phyloP scores from a whole-genome alignment of 2,888 invertebrate species.

The Cecidostiba fungosa region DNA sequence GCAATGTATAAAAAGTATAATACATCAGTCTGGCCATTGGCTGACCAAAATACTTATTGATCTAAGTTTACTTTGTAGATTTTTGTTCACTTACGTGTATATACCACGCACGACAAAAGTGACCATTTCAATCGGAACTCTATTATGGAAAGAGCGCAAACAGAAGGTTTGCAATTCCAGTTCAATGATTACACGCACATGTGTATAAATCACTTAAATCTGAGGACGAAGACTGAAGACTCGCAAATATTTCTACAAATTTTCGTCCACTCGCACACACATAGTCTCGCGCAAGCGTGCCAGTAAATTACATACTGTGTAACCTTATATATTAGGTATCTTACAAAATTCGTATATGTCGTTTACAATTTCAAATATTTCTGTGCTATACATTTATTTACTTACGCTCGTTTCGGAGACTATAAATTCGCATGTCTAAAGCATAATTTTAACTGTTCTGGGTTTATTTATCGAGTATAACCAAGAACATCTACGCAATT shows the following conservation, averaged over 20 bases:
- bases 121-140: conserved; percentile 54
- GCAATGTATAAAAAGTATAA: conserved; percentile 78
- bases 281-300: conserved; percentile 40
- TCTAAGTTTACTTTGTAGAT: conserved; percentile 64
- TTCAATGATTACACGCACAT: conserved; percentile 33
- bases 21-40: conserved; percentile 78
- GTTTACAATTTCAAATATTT: conserved; percentile 55
- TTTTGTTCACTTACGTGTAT: conserved; percentile 50
- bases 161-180: conserved; percentile 29
- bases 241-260: conserved; percentile 41
- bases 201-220: conserved; percentile 37
- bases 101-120: conserved; percentile 59
- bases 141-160: conserved; percentile 45
- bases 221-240: conserved; percentile 32
- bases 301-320: conserved; percentile 51
- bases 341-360: conserved; percentile 56
- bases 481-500: conserved; percentile 47
- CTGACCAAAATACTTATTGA: conserved; percentile 71
- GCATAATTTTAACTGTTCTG: conserved; percentile 56
- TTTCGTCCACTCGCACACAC: conserved; percentile 24
- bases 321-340: conserved; percentile 57
- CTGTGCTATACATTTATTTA: conserved; percentile 59
- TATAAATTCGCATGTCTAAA: conserved; percentile 58
- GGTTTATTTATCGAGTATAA: conserved; percentile 32
- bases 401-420: conserved; percentile 48